phyloP scores from a whole-genome alignment of 2,888 invertebrate species.

The Hoplodrina ambigua region DNA sequence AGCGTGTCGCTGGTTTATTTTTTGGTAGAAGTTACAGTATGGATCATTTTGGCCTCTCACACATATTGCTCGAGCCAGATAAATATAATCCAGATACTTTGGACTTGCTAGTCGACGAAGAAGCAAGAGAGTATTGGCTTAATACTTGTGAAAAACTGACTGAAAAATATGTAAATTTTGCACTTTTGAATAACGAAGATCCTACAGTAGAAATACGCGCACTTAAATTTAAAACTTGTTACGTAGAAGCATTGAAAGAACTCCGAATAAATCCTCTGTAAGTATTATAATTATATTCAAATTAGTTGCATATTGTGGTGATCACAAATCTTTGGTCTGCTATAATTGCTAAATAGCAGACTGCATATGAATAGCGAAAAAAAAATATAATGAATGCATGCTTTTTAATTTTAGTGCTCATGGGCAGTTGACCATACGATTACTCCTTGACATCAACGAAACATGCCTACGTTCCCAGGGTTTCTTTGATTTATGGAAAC shows the following conservation, averaged over 20 bases:
- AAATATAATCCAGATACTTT: slow-evolving; percentile 97
- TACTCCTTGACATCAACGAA: slow-evolving; percentile 97
- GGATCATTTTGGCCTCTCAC: slow-evolving; percentile 87
- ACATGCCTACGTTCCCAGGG: slow-evolving; percentile 97
- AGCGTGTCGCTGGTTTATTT: slow-evolving; percentile 55
- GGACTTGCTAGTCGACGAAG: slow-evolving; percentile 95
- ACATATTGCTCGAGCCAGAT: slow-evolving; percentile 93
- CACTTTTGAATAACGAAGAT: slow-evolving; percentile 94
- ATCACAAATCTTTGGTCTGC: background rate
- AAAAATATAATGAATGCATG: background rate
- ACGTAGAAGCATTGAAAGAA: slow-evolving; percentile 94
- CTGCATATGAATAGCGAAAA: background rate
- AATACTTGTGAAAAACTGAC: slow-evolving; percentile 96
- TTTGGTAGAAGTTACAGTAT: slow-evolving; percentile 72
- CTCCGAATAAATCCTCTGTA: slow-evolving; percentile 95
- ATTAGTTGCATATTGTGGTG: slow-evolving; percentile 12
- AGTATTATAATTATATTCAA: slow-evolving; percentile 74
- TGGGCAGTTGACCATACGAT: slow-evolving; percentile 96
- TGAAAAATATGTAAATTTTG: slow-evolving; percentile 95
- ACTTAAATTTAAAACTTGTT: slow-evolving; percentile 95
- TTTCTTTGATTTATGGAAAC: slow-evolving; percentile 96
- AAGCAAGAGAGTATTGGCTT: slow-evolving; percentile 98
- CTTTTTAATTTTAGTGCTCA: slow-evolving; percentile 89
- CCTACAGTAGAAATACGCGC: slow-evolving; percentile 95
- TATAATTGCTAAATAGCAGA: background rate